phyloP scores from a whole-genome alignment of 53 echinoderm and acorn worm genomes.

The Patiria pectinifera region DNA sequence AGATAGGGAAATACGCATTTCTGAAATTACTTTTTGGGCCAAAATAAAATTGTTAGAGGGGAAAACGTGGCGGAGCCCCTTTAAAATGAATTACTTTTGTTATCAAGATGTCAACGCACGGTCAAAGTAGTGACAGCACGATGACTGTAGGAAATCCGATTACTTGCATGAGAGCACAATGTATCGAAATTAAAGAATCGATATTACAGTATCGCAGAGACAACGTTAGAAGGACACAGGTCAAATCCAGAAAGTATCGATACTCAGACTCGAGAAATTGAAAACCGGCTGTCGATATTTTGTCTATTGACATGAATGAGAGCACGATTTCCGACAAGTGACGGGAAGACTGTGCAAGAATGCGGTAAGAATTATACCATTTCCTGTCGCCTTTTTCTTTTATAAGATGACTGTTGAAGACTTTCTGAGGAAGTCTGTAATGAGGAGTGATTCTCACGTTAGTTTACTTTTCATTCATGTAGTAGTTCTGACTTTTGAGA shows the following conservation, averaged over 20 bases:
- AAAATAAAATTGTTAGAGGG: too few species aligned
- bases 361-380: slow-evolving; percentile 58
- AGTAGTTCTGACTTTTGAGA: not conserved
- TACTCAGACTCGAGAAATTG: not conserved
- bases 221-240: too few species aligned
- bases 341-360: slow-evolving; percentile 31
- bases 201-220: slow-evolving; percentile 10
- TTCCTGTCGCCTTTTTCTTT: slow-evolving; percentile 25
- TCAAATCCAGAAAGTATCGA: not conserved
- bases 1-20: not conserved
- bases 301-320: not conserved
- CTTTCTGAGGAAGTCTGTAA: not conserved
- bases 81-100: not conserved
- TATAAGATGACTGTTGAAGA: not conserved
- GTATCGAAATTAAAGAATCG: slow-evolving; percentile 8
- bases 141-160: slow-evolving; percentile 56
- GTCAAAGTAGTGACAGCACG: slow-evolving; percentile 43
- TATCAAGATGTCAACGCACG: slow-evolving; percentile 39
- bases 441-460: not conserved
- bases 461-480: not conserved
- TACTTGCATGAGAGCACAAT: slow-evolving; percentile 29
- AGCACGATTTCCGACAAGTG: not conserved
- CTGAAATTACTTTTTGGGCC: not conserved
- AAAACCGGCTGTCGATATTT: not conserved
- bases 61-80: not conserved